Percentiles rank a stretch among this genome's conserved stretches.
Evolutionary conservation across 2,797 vertebrate genomes (phyloP).

Genomic region (Phrynocephalus guinanensis): DNA sequence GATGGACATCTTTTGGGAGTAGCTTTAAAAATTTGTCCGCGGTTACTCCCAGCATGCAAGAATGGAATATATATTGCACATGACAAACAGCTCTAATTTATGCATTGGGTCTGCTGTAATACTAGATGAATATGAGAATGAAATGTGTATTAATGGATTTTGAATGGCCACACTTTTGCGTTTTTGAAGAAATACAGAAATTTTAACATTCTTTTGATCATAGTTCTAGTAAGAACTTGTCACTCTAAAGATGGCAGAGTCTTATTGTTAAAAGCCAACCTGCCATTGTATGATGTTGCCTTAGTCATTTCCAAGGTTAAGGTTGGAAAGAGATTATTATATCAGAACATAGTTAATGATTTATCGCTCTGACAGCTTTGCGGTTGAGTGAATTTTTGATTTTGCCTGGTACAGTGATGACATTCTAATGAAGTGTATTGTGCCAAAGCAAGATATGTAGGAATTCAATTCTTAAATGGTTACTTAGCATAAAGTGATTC

Average conservation of each 20-base stretch:
- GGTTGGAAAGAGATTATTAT: conserved; percentile 59
- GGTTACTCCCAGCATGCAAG: no score
- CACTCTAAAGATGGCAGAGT: not conserved
- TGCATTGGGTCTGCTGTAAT: no score
- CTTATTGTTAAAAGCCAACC: conserved; percentile 19
- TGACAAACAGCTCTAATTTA: no score
- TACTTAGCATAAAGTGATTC: conserved; percentile 30
- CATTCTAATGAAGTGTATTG: conserved; percentile 40
- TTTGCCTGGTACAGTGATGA: conserved; percentile 37
- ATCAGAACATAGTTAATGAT: conserved; percentile 59
- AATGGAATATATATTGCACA: no score
- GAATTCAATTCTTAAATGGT: conserved; percentile 41
- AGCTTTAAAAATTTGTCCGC: not conserved
- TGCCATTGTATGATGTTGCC: conserved; percentile 35
- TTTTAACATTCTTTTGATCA: not conserved
- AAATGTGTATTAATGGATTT: not conserved
- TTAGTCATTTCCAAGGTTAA: conserved; percentile 48
- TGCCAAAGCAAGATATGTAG: conserved; percentile 33
- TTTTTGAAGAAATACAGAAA: not conserved
- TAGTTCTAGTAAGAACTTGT: conserved; percentile 10
- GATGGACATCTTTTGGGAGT: not conserved
- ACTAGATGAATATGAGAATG: not conserved
- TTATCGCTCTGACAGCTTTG: conserved; percentile 44
- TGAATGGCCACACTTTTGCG: not conserved
- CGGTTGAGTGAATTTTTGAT: conserved; percentile 56